Percentiles rank a stretch among this genome's conserved stretches.
Evolutionary conservation across 2,888 invertebrate species (phyloP).

Genomic region (Leptopilina syphax): DNA sequence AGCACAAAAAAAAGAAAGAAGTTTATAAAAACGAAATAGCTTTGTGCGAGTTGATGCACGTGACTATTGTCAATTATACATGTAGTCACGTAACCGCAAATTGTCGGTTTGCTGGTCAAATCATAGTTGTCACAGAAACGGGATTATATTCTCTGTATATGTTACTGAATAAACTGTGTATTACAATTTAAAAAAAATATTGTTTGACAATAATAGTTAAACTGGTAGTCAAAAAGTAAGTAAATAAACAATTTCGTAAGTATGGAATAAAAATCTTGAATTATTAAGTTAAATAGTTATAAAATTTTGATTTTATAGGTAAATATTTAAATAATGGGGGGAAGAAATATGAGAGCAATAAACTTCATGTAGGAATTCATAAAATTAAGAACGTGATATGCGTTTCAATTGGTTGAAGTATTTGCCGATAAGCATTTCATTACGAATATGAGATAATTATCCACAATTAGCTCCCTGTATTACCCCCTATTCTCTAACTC

Average conservation of each 20-base stretch:
- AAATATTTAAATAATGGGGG: not conserved
- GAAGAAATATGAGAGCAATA: constrained; percentile 6
- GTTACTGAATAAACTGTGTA: not conserved
- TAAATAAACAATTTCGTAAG: no score
- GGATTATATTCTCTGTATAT: constrained; percentile 2
- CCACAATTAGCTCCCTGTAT: constrained; percentile 68
- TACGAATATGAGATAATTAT: constrained; percentile 61
- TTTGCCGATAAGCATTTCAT: constrained; percentile 18
- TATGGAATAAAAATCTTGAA: no score
- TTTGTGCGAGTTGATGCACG: constrained; percentile 7
- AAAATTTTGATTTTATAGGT: not conserved
- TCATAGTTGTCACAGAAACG: constrained; percentile 27
- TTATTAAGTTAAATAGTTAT: no score
- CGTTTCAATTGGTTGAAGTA: constrained; percentile 35
- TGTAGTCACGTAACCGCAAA: constrained; percentile 24
- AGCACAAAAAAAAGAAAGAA: not conserved
- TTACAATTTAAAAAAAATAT: not conserved
- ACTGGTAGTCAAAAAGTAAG: no score
- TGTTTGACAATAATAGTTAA: no score
- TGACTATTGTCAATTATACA: constrained; percentile 26
- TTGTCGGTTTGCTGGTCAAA: constrained; percentile 14
- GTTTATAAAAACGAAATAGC: not conserved
- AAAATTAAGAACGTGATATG: constrained; percentile 17
- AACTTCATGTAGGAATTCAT: not conserved
- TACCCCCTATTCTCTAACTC: constrained; percentile 67